Conservation (phyloP, 2,888 invertebrate species). For the Ethmia dodecea region DNA sequence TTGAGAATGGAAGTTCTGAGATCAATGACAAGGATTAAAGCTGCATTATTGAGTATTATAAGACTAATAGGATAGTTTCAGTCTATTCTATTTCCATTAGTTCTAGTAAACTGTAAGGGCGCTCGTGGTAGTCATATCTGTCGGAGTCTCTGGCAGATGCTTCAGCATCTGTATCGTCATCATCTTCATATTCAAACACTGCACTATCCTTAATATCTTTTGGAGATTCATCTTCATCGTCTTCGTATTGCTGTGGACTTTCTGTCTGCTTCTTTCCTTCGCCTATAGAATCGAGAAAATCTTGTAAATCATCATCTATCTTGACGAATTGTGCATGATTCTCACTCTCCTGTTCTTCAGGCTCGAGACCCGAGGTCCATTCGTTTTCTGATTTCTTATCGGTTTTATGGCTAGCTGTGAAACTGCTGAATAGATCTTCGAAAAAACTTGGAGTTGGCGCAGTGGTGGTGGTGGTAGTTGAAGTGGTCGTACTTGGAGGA, state of each 20-base stretch:
- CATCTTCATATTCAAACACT: slow-evolving; percentile 19
- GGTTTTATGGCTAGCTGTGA: slow-evolving; percentile 40
- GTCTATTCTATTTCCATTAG: slow-evolving; percentile 68
- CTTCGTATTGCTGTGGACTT: slow-evolving; percentile 23
- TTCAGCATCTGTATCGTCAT: slow-evolving; percentile 23
- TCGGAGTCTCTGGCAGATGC: slow-evolving; percentile 21
- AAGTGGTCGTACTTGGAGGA: too few species aligned
- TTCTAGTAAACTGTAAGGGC: slow-evolving; percentile 56
- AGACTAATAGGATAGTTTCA: slow-evolving; percentile 28
- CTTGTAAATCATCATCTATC: slow-evolving; percentile 51
- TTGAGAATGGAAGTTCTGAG: slow-evolving; percentile 24
- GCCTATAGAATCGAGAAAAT: slow-evolving; percentile 48
- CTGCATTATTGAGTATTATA: slow-evolving; percentile 31
- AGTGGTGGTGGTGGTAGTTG: slow-evolving; percentile 29
- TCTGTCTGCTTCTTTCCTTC: slow-evolving; percentile 24
- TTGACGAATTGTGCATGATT: slow-evolving; percentile 41
- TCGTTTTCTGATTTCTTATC: slow-evolving; percentile 19
- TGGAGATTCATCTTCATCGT: slow-evolving; percentile 31
- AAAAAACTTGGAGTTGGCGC: slow-evolving; percentile 36
- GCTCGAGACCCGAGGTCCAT: slow-evolving; percentile 26
- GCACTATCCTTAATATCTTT: slow-evolving; percentile 24
- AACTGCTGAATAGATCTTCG: slow-evolving; percentile 46
- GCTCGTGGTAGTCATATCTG: slow-evolving; percentile 35
- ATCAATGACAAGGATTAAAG: slow-evolving; percentile 32
- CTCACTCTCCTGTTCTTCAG: slow-evolving; percentile 37